Evolutionary conservation across 2,113 vertebrate species (phyloP).

Genomic region (Anhinga anhinga): DNA sequence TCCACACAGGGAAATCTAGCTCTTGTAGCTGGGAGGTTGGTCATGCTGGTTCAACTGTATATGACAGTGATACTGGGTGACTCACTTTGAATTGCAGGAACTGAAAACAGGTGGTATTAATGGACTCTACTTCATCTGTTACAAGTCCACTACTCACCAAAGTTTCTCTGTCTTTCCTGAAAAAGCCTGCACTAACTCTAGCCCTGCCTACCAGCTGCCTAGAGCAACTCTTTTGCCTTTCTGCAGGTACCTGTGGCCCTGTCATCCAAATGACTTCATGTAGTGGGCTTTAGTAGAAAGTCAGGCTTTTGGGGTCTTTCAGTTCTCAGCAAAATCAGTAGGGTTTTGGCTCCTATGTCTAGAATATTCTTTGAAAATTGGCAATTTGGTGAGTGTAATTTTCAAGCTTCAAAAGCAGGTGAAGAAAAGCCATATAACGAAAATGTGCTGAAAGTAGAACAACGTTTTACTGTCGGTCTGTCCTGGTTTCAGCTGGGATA

Average conservation of each 20-base stretch:
- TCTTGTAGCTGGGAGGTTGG: background rate
- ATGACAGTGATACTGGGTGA: background rate
- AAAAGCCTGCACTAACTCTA: background rate
- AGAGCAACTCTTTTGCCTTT: background rate
- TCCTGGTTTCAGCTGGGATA: too few relatives aligned
- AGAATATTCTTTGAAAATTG: background rate
- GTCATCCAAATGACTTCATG: background rate
- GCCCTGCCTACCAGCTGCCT: background rate
- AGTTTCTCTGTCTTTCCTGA: background rate
- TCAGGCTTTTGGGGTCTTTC: background rate
- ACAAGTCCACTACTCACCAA: background rate
- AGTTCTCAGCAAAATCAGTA: background rate
- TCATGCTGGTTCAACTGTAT: background rate
- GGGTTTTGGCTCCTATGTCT: background rate
- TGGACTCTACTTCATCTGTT: background rate
- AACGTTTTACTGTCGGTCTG: background rate
- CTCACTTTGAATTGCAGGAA: background rate
- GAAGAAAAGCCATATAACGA: background rate
- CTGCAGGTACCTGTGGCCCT: background rate
- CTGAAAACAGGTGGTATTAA: background rate
- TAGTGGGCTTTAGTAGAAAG: background rate
- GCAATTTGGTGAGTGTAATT: background rate
- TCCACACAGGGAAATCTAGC: background rate
- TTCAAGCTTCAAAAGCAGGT: background rate
- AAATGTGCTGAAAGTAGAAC: background rate